Evolutionary conservation across 2,888 invertebrate species (phyloP).

Genomic region (Agriopis leucophaearia): DNA sequence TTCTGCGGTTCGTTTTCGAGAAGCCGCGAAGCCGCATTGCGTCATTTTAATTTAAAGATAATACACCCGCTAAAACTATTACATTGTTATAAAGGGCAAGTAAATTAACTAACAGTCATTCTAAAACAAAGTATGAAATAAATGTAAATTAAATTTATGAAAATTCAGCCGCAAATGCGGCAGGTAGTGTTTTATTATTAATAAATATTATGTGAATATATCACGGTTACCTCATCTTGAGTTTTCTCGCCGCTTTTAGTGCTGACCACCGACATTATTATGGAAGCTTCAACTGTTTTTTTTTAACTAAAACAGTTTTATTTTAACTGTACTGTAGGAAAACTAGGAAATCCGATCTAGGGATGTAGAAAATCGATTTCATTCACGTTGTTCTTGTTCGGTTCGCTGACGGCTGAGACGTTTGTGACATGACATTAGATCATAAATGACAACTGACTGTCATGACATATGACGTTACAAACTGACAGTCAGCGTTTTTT

Average conservation of each 20-base stretch:
- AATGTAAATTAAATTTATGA: neutral
- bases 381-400: no score
- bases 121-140: constrained; percentile 4
- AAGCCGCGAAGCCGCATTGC: constrained; percentile 55
- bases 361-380: no score
- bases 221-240: constrained; percentile 89
- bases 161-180: neutral
- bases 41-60: constrained; percentile 50
- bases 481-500: no score
- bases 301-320: neutral
- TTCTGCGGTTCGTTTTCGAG: neutral
- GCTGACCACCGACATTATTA: constrained; percentile 66
- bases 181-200: neutral
- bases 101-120: constrained; percentile 1
- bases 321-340: neutral
- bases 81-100: neutral
- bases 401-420: no score
- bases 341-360: no score
- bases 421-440: no score
- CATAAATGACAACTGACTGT: no score
- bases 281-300: neutral
- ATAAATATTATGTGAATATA: constrained; percentile 7
- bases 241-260: constrained; percentile 82
- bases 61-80: constrained; percentile 5
- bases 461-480: no score